phyloP scores from a whole-genome alignment of 2,888 invertebrate genomes.

The Eristalis pertinax region DNA sequence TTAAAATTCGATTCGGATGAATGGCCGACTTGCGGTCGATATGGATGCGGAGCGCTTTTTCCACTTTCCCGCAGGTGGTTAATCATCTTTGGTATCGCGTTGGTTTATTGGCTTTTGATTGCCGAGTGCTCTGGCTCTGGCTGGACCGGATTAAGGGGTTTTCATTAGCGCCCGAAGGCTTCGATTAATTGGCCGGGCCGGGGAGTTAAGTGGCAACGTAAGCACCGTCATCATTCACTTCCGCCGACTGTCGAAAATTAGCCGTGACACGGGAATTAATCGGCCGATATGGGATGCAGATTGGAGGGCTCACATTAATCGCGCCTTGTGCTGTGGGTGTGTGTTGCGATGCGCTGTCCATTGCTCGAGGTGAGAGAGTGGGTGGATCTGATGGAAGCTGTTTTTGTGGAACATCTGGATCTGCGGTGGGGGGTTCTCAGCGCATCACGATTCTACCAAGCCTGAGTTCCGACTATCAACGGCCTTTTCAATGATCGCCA shows the following conservation, averaged over 20 bases:
- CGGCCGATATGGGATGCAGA: neutral
- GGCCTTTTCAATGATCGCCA: too few relatives aligned
- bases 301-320: neutral
- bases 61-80: neutral
- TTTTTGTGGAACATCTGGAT: too few relatives aligned
- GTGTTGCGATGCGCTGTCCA: too few relatives aligned
- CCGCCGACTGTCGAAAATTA: neutral
- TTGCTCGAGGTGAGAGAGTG: too few relatives aligned
- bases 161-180: neutral
- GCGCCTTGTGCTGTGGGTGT: neutral
- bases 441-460: too few relatives aligned
- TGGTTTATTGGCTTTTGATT: conserved; percentile 35
- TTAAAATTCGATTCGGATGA: conserved; percentile 35
- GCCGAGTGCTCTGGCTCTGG: neutral
- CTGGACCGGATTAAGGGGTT: neutral
- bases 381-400: too few relatives aligned
- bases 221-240: neutral
- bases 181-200: neutral
- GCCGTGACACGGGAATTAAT: neutral
- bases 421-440: too few relatives aligned
- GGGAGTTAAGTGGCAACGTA: neutral
- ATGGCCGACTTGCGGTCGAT: neutral
- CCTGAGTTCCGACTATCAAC: too few relatives aligned
- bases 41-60: neutral
- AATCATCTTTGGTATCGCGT: conserved; percentile 21